phyloP scores from a whole-genome alignment of 2,797 vertebrate genomes.

The Acrossocheilus wenchowensis region DNA sequence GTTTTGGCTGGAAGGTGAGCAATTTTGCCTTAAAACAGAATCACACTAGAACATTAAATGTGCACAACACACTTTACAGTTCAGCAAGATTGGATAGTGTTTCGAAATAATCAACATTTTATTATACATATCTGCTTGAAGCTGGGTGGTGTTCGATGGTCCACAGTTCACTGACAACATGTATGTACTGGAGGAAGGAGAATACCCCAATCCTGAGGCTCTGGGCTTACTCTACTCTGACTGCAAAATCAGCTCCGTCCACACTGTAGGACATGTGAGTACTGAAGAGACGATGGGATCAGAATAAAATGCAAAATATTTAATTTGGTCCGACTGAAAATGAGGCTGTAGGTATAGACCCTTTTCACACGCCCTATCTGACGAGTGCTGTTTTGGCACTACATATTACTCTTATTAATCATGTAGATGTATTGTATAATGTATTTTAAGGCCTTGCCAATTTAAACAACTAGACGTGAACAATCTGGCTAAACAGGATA shows the following conservation, averaged over 20 bases:
- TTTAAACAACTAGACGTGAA: not conserved
- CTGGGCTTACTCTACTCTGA: slow-evolving; percentile 84
- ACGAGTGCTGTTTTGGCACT: not conserved
- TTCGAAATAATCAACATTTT: slow-evolving; percentile 3
- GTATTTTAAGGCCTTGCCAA: not conserved
- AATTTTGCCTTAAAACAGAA: not conserved
- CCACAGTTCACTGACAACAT: slow-evolving; percentile 86
- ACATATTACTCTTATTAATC: not conserved
- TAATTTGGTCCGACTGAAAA: not conserved
- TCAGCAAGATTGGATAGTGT: not conserved
- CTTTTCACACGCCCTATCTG: not conserved
- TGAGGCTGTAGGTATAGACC: not conserved
- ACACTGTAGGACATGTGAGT: slow-evolving; percentile 86
- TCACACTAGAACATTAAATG: not conserved
- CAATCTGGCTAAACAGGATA: not conserved
- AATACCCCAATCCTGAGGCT: slow-evolving; percentile 81
- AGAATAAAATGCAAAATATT: not conserved
- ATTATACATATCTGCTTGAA: slow-evolving; percentile 64
- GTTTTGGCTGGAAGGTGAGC: slow-evolving; percentile 89
- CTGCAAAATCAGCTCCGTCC: slow-evolving; percentile 82
- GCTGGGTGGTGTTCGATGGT: slow-evolving; percentile 89
- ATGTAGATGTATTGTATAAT: not conserved
- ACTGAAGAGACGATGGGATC: not conserved
- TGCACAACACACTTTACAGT: not conserved
- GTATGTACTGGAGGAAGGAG: slow-evolving; percentile 93